Percentiles rank a stretch among this genome's conserved stretches.
Conservation (phyloP, 2,888 invertebrate genomes). For the Coremacera marginata region DNA sequence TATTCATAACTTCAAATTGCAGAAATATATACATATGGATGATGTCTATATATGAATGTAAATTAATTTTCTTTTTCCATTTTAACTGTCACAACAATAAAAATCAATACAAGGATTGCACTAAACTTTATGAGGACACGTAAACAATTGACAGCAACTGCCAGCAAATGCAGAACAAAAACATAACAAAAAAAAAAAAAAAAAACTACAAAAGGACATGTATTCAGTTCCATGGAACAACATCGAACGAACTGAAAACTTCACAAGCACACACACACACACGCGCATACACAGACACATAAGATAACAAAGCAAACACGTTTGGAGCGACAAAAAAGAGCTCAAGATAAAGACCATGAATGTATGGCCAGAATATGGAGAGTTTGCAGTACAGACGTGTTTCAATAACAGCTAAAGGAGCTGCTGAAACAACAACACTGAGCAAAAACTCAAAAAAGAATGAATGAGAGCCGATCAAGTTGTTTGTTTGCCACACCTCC, state of each 20-base stretch:
- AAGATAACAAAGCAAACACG: not conserved
- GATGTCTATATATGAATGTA: too few species aligned
- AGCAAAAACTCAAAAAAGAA: not conserved
- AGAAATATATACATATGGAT: too few species aligned
- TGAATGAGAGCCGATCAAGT: conserved; percentile 18
- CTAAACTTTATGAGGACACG: not conserved
- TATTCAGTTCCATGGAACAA: not conserved
- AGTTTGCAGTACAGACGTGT: too few species aligned
- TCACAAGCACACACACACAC: too few species aligned
- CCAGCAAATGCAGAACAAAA: not conserved
- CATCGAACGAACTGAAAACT: not conserved
- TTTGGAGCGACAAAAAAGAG: not conserved
- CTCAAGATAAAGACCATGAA: not conserved
- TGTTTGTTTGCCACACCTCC: not conserved
- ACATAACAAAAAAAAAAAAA: not conserved
- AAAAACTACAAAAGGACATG: not conserved
- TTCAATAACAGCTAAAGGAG: too few species aligned
- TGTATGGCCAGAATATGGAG: not conserved
- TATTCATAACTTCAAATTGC: too few species aligned
- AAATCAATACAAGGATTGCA: not conserved
- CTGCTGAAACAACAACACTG: not conserved
- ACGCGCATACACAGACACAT: too few species aligned
- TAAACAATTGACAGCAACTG: conserved; percentile 4
- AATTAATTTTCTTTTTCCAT: too few species aligned
- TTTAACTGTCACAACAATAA: not conserved